Evolutionary conservation across 2,797 vertebrate genomes (phyloP).

Genomic region (Gallinago nigripennis): DNA sequence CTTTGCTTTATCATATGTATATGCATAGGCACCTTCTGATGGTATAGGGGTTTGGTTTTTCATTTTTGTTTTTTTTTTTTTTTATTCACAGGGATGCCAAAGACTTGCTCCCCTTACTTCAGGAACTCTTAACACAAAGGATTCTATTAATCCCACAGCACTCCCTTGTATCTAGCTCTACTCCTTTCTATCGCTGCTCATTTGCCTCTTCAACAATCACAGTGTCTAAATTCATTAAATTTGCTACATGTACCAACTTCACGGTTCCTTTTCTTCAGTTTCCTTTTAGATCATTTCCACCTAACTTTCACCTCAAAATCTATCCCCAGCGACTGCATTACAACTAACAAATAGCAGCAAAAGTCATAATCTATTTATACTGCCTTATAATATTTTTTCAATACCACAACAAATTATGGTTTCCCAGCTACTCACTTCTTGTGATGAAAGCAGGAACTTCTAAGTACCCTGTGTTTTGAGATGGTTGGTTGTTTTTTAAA

Average conservation of each 20-base stretch:
- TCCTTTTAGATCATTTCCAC: not conserved
- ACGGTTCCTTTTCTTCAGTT: not conserved
- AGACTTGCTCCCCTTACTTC: not conserved
- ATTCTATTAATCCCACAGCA: not conserved
- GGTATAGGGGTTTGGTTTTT: not conserved
- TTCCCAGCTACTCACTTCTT: not conserved
- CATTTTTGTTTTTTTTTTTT: not conserved
- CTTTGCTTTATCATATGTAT: not conserved
- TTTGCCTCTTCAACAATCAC: not conserved
- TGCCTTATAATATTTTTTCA: not conserved
- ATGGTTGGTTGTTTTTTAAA: rapidly evolving
- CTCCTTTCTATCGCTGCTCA: not conserved
- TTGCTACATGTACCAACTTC: not conserved
- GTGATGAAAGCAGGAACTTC: not conserved
- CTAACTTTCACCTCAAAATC: not conserved
- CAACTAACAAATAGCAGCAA: not conserved
- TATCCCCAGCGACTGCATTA: not conserved
- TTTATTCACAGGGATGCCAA: not conserved
- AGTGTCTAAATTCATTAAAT: not conserved
- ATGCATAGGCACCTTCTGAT: not conserved
- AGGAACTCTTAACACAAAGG: not conserved
- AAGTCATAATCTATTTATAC: not conserved
- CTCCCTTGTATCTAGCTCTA: not conserved
- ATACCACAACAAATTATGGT: not conserved
- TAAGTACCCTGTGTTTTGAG: not conserved